Evolutionary conservation across 2,888 invertebrate genomes (phyloP), one percentile per base, ranked within the genome.

Genomic region (Ischnus inquisitorius): DNA sequence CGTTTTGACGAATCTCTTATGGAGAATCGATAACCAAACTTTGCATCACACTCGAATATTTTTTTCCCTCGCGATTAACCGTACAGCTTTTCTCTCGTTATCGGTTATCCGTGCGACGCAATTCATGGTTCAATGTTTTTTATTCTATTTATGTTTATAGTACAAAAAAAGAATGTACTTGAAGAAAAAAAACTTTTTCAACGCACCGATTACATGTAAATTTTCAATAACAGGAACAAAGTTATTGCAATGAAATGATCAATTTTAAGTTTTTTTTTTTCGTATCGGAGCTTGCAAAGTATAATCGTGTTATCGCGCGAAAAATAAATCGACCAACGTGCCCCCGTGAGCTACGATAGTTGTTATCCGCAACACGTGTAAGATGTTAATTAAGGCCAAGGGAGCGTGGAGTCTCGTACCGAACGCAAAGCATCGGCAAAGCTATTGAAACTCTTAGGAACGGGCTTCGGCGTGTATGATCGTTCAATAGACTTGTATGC

Each of bases 381-480:
- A 92, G 92, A 92, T 90, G 92, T 90, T 92, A 92, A 92, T 92
- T 92, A 92, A 92, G 92, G 92, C 92, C 92, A 92, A 92, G 92
- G 28, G 92, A 91, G 88, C 88, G 90, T 90, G 90, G 92, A 88
- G 89, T 82, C 83, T 72, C 64, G 28, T 12, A 28, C 60, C 28
- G 39, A 34, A 3, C 16, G 39, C 68, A 28, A 68, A 48, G 39
- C 22, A 34, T 6, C 72, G 34, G 34, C 39, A 12, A 25, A 75
- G 12, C 12, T 19, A 51, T 51, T 39, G 51, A 65, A 79, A 64
- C 48, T 34, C 22, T n/a, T n/a, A 28, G 22, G 34, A 43, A 57
- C 41, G 41, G 41, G 48, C n/a, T 22, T 19, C 41, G 19, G 12
- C n/a, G n/a, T n/a, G n/a, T n/a, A 41, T 4, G 48, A 43, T 64